A percentile compares a stretch with the other conserved stretches of the same genome.
phyloP scores from a whole-genome alignment of 2,797 vertebrate genomes.

The Sebastes matsubarae region DNA sequence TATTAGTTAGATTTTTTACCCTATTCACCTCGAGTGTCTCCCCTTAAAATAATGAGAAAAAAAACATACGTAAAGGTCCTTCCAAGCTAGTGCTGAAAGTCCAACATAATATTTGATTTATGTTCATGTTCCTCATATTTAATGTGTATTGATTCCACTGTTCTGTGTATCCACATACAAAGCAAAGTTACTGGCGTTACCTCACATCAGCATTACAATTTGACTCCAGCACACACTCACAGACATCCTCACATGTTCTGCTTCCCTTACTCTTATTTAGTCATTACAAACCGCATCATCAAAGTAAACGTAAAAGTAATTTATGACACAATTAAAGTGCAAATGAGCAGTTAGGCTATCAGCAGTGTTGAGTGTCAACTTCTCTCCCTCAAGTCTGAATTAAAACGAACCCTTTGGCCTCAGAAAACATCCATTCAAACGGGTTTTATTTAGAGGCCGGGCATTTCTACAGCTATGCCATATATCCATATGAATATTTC shows the following conservation, averaged over 20 bases:
- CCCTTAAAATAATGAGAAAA: not conserved
- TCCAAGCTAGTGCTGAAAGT: not conserved
- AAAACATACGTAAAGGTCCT: too few species aligned
- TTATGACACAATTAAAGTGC: slow-evolving; percentile 20
- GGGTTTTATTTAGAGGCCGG: slow-evolving; percentile 14
- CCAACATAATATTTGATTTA: not conserved
- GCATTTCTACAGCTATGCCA: not conserved
- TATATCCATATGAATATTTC: slow-evolving; percentile 43
- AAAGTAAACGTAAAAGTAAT: slow-evolving; percentile 28
- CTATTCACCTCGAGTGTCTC: too few species aligned
- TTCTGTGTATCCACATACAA: not conserved
- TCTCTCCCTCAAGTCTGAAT: slow-evolving; percentile 3
- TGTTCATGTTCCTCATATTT: not conserved
- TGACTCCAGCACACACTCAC: not conserved
- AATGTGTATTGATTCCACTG: not conserved
- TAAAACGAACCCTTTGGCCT: slow-evolving; percentile 7
- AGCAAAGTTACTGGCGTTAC: not conserved
- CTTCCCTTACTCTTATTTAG: not conserved
- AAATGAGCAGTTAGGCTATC: slow-evolving; percentile 13
- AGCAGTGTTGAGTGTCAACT: not conserved
- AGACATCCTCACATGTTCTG: slow-evolving; percentile 3
- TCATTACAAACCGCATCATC: slow-evolving; percentile 1
- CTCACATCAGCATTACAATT: not conserved
- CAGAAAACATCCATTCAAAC: not conserved
- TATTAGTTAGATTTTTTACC: too few species aligned